A percentile compares a stretch with the other conserved stretches of the same genome.
phyloP scores from a whole-genome alignment of 2,797 vertebrate species.

The Malacoctenus gilli region DNA sequence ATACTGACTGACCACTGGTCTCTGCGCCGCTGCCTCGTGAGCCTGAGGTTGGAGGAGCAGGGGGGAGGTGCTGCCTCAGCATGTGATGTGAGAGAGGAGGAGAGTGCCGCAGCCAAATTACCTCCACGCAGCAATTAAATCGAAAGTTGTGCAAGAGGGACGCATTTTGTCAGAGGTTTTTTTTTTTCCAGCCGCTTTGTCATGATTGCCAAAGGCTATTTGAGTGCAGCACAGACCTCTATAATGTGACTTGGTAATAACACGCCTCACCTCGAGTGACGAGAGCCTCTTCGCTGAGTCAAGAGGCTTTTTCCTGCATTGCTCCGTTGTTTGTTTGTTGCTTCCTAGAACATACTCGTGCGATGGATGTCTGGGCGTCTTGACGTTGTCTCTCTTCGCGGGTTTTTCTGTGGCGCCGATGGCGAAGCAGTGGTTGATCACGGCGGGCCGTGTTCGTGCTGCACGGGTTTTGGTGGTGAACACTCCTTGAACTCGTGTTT shows the following conservation, averaged over 20 bases:
- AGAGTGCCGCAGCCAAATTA: conserved; percentile 16
- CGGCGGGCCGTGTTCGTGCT: too few species aligned
- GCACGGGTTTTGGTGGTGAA: too few species aligned
- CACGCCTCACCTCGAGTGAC: conserved; percentile 17
- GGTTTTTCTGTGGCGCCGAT: too few species aligned
- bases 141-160: too few species aligned
- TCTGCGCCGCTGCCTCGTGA: conserved; percentile 60
- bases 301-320: background rate
- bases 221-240: background rate
- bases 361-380: background rate
- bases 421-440: too few species aligned
- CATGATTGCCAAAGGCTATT: background rate
- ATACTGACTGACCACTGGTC: conserved; percentile 38
- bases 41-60: conserved; percentile 1
- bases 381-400: background rate
- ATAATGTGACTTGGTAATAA: conserved; percentile 1
- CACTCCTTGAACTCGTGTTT: background rate
- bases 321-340: background rate
- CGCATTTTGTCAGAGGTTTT: too few species aligned
- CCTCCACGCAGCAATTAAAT: background rate
- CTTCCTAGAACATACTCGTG: background rate
- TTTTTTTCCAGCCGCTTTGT: background rate
- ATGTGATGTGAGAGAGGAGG: conserved; percentile 46
- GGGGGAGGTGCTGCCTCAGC: conserved; percentile 9
- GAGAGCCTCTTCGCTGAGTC: conserved; percentile 15